phyloP scores from a whole-genome alignment of 2,888 invertebrate species.

The Agrotis puta region DNA sequence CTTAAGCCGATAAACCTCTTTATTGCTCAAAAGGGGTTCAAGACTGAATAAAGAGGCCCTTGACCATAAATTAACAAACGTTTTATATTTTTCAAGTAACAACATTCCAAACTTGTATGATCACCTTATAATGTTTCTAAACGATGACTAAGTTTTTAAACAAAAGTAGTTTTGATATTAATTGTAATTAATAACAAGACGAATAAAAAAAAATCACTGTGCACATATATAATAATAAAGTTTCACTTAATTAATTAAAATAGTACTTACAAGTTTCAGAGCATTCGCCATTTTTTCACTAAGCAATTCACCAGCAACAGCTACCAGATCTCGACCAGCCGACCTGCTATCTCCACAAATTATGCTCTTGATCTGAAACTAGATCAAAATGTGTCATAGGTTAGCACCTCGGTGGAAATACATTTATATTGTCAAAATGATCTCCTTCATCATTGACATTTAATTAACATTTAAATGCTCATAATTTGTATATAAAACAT shows the following conservation, averaged over 20 bases:
- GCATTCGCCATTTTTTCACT: constrained; percentile 70
- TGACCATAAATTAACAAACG: constrained; percentile 24
- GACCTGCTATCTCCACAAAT: constrained; percentile 79
- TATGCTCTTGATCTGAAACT: constrained; percentile 85
- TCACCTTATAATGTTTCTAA: constrained; percentile 39
- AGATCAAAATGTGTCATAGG: constrained; percentile 81
- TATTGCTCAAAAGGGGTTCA: constrained; percentile 17
- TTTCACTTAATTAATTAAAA: constrained; percentile 46
- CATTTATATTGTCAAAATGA: constrained; percentile 79
- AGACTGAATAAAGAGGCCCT: constrained; percentile 22
- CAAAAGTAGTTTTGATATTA: constrained; percentile 11
- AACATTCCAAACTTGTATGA: constrained; percentile 57
- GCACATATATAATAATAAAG: constrained; percentile 25
- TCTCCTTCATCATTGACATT: constrained; percentile 83
- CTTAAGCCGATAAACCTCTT: not conserved
- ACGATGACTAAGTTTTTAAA: constrained; percentile 15
- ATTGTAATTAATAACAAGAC: constrained; percentile 19
- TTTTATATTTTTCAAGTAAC: constrained; percentile 29
- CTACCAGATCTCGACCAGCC: constrained; percentile 66
- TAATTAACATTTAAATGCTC: constrained; percentile 87
- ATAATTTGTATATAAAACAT: constrained; percentile 85
- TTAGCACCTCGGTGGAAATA: constrained; percentile 77
- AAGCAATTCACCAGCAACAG: constrained; percentile 55
- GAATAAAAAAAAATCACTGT: constrained; percentile 19
- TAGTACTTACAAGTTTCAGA: constrained; percentile 77